phyloP scores from a whole-genome alignment of 2,888 invertebrate genomes.

The Melitaea athalia region DNA sequence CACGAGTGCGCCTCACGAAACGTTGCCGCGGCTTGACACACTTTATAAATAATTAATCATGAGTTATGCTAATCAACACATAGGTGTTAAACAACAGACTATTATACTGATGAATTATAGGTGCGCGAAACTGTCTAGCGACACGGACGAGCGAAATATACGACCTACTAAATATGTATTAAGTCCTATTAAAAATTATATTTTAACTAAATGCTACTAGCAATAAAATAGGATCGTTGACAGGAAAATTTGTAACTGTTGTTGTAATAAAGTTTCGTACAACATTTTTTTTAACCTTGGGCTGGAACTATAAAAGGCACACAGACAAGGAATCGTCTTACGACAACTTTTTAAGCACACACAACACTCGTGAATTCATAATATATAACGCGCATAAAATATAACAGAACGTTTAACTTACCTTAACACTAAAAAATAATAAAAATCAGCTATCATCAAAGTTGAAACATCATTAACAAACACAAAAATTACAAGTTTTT shows the following conservation, averaged over 20 bases:
- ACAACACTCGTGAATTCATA: too few relatives aligned
- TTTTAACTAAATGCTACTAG: neutral
- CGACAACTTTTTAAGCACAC: too few relatives aligned
- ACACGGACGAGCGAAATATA: neutral
- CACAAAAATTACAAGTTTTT: too few relatives aligned
- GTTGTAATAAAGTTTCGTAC: neutral
- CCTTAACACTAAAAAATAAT: too few relatives aligned
- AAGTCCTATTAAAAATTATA: neutral
- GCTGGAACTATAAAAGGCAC: too few relatives aligned
- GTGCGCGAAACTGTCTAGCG: slow-evolving; percentile 12
- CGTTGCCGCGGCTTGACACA: slow-evolving; percentile 18
- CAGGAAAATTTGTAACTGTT: neutral
- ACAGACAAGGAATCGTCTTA: too few relatives aligned
- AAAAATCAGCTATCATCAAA: too few relatives aligned
- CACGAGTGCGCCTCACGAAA: slow-evolving; percentile 11
- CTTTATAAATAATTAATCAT: slow-evolving; percentile 24
- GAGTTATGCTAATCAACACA: slow-evolving; percentile 25
- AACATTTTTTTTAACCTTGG: too few relatives aligned
- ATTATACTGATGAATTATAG: slow-evolving; percentile 19
- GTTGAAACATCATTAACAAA: too few relatives aligned
- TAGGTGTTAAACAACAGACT: neutral
- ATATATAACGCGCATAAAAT: too few relatives aligned
- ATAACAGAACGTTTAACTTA: too few relatives aligned
- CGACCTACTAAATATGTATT: neutral
- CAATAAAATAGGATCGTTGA: neutral